Conservation (phyloP, 2,888 invertebrate species). For the Rhagonycha fulva region DNA sequence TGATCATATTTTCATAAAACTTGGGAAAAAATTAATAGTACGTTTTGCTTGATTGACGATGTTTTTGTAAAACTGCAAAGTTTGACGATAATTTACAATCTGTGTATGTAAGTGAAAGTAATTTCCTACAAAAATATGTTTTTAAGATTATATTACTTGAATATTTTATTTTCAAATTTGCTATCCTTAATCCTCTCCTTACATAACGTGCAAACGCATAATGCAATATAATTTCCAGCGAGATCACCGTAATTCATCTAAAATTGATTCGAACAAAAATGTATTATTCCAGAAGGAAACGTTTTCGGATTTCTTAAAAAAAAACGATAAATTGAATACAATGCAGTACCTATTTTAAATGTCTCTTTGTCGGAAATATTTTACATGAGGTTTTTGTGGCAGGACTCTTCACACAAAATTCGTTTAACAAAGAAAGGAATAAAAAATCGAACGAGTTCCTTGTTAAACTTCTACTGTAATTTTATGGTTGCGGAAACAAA, state of each 20-base stretch:
- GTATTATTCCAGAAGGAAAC: background rate
- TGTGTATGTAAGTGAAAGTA: background rate
- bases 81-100: background rate
- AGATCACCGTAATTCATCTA: background rate
- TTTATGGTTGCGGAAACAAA: background rate
- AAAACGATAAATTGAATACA: background rate
- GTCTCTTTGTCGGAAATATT: background rate
- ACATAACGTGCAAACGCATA: background rate
- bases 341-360: background rate
- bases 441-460: background rate
- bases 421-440: background rate
- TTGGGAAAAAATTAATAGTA: background rate
- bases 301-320: background rate
- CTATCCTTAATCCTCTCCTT: background rate
- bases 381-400: background rate
- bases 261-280: background rate
- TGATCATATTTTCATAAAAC: background rate
- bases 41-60: background rate
- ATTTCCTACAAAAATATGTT: background rate
- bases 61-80: background rate
- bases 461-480: background rate
- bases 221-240: background rate
- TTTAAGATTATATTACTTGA: background rate
- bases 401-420: background rate
- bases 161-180: background rate